Base-by-base conservation (phyloP, 2,888 invertebrate species). In the Metellina segmentata region DNA sequence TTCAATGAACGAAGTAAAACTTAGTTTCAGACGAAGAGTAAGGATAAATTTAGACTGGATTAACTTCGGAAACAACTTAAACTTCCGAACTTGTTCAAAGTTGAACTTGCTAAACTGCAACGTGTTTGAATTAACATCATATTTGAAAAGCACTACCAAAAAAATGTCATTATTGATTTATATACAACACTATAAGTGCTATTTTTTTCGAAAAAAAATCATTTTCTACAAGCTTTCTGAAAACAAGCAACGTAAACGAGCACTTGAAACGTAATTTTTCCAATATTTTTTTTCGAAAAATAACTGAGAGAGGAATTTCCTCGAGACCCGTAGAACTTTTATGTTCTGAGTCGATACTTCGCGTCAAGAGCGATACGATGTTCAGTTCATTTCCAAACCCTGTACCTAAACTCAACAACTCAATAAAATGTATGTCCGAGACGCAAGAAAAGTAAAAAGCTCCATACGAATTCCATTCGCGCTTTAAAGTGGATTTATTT, bases 401-500 rank as follows among this genome's bases (percentile, higher is more conserved):
- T 61, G 61, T 61, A 9, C 61, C 61, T 9, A 61, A 61, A 61
- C 61, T 61, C 61, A 61, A 61, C 61, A 61, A 61, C 61, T 61
- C 61, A 61, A 61, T 61, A 61, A 13, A 61, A 61, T 61, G 61
- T 61, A 61, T 61, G 61, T 61, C 61, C 61, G 61, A 61, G 61
- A 61, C 11, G 61, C 16, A 61, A 16, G 61, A 69, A 81, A 69
- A 34, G 48, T 20, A 69, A 81, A 81, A 48, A 13, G 16, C 20
- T 81, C 61, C 48, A 81, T 20, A 11, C 16, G 61, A 16, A 48
- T 34, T 81, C 79, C 70, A 81, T 81, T 81, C 16, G 69, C 48
- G 69, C 20, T 70, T 61, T 53, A 81, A 81, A 81, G 49, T 48
- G 69, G 70, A 81, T 81, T 81, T 81, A 81, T 81, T 81, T 81